Base-by-base conservation (phyloP, 2,113 vertebrate genomes). In the Turdus rufiventris region DNA sequence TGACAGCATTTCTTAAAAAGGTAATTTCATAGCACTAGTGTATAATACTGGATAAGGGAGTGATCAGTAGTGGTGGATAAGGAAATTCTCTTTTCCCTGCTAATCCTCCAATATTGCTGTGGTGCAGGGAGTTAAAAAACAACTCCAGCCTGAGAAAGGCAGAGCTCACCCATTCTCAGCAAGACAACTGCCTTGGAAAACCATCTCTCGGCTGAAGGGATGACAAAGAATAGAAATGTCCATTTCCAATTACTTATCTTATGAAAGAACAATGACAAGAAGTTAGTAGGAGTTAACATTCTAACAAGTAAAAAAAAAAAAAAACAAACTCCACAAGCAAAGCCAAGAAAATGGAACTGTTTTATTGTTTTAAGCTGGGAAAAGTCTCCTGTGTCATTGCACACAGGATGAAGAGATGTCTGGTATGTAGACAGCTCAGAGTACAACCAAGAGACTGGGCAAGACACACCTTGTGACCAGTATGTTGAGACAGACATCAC, bases 201-300 rank as follows among this genome's bases (percentile, higher is more conserved):
- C 36, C 54, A 92, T 38, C 63, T 65, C 79, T 83, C 33, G 36
- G 67, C 24, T 85, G 54, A 90, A 79, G 90, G 20, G 16, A 57
- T 3, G 2, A 53, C 47, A 36, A 91, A 92, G 71, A 88, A 68
- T 23, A 92, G 62, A 80, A 91, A 75, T 18, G 7, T 75, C 84
- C 53, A 85, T 51, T 94, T 63, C 63, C 68, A 89, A 78, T 43
- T 42, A 91, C 56, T 92, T 80, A 86, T 83, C 89, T 91, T 57
- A 62, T 1, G 16, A 73, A 90, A 79, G 74, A 95, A 91, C 82
- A 95, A 91, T 88, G 54, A 89, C 75, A 88, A 79, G 50, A 96
- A 88, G 80, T 89, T 60, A 73, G 85, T 65, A 88, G 78, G 82
- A 94, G 82, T 58, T 57, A 91, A 89, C 67, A 58, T 0, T 1